phyloP scores from a whole-genome alignment of 2,113 vertebrate genomes.

The Hiodon tergisus region DNA sequence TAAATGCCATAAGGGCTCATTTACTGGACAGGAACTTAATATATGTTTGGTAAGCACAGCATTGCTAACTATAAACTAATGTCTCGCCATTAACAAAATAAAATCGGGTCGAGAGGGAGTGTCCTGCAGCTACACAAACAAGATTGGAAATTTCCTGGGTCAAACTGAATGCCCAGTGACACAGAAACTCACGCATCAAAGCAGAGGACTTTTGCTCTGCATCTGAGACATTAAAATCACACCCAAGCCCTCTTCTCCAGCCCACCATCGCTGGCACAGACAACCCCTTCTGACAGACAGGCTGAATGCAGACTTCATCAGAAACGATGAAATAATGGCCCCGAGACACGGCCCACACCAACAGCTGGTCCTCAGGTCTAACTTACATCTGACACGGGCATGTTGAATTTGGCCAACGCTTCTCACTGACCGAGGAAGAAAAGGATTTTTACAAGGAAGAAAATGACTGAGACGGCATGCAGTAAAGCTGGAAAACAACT shows the following conservation, averaged over 20 bases:
- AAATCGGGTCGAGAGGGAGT: not conserved
- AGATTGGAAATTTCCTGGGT: not conserved
- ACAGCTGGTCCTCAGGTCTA: conserved; percentile 8
- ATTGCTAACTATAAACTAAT: not conserved
- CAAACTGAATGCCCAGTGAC: not conserved
- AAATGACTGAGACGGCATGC: not conserved
- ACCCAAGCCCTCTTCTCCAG: not conserved
- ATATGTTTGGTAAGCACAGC: not conserved
- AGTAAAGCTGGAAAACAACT: conserved; percentile 9
- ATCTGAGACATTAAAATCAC: not conserved
- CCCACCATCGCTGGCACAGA: not conserved
- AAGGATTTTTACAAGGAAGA: conserved; percentile 2
- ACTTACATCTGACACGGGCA: conserved; percentile 3
- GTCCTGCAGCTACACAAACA: not conserved
- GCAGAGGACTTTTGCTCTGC: not conserved
- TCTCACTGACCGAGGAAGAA: conserved; percentile 2
- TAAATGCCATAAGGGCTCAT: no score
- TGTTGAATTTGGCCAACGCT: not conserved
- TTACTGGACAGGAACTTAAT: no score
- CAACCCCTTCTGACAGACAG: no score
- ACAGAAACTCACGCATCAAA: not conserved
- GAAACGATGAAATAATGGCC: not conserved
- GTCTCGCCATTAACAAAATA: not conserved
- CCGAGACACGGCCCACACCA: not conserved
- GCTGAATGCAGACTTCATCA: not conserved